Evolutionary conservation across 2,888 invertebrate species (phyloP).

Genomic region (Petrolisthes manimaculis): DNA sequence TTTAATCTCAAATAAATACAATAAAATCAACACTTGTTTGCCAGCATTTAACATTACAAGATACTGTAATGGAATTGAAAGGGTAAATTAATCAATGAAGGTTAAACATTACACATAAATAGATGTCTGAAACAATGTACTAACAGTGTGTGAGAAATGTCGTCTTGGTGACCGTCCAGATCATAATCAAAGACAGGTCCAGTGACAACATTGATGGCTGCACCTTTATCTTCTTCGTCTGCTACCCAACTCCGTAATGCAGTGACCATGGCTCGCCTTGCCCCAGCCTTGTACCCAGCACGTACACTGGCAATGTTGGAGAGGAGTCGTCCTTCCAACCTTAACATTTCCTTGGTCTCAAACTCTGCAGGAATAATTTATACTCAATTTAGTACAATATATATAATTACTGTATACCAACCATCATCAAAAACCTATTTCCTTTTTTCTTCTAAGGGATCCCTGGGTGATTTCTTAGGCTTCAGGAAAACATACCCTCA

Average conservation of each 20-base stretch:
- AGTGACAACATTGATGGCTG: constrained; percentile 51
- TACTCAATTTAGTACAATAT: not conserved
- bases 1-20: too few species aligned
- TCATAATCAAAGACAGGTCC: constrained; percentile 64
- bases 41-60: too few species aligned
- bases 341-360: constrained; percentile 35
- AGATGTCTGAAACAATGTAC: not conserved
- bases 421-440: not conserved
- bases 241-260: constrained; percentile 40
- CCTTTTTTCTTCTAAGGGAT: not conserved
- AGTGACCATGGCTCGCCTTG: constrained; percentile 35
- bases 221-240: not conserved
- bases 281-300: constrained; percentile 37
- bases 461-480: not conserved
- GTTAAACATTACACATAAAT: not conserved
- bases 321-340: constrained; percentile 54
- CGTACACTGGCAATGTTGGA: constrained; percentile 57
- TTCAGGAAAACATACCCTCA: constrained; percentile 40
- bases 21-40: too few species aligned
- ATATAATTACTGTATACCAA: not conserved
- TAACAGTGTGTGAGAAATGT: constrained; percentile 34
- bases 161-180: constrained; percentile 54
- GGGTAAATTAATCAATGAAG: too few species aligned
- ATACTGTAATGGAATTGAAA: too few species aligned
- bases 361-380: constrained; percentile 45